Percentiles rank a stretch among this genome's conserved stretches.
These are phyloP conservation scores for Trinectes maculatus DNA, from an alignment of 2,113 vertebrate species.

Conservation along the genomic window DNA sequence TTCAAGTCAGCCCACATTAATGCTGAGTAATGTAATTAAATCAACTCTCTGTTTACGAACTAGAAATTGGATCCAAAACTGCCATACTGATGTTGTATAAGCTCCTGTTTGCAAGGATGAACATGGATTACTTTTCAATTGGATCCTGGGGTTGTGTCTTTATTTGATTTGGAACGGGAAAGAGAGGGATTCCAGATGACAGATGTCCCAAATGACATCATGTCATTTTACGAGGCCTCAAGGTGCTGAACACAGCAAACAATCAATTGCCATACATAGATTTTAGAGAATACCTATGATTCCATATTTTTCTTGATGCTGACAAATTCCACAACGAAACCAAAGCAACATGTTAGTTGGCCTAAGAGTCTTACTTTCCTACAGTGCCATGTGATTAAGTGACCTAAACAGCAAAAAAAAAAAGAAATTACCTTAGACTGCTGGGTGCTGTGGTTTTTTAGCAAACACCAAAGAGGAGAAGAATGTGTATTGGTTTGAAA, in stretches of 20 bases:
- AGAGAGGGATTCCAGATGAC: constrained; percentile 12
- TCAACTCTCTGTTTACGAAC: constrained; percentile 49
- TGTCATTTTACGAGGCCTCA: constrained; percentile 23
- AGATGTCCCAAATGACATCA: constrained; percentile 33
- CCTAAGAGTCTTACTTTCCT: background rate
- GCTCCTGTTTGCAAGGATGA: constrained; percentile 55
- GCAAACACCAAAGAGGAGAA: too few species aligned
- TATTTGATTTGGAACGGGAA: constrained; percentile 35
- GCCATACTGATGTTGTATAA: constrained; percentile 55
- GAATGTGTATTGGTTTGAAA: too few species aligned
- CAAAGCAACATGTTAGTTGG: background rate
- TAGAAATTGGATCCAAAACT: constrained; percentile 53
- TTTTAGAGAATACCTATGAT: background rate
- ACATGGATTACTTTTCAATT: constrained; percentile 62
- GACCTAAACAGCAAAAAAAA: too few species aligned
- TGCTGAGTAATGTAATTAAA: constrained; percentile 57
- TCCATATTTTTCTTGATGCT: background rate
- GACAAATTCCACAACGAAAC: background rate
- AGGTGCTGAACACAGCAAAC: background rate
- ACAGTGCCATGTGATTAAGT: background rate
- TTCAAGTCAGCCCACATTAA: constrained; percentile 43
- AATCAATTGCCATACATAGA: background rate
- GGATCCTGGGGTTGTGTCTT: constrained; percentile 31
- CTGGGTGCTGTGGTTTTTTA: background rate
- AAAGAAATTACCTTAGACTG: background rate